phyloP scores from a whole-genome alignment of 1,140 invertebrate species.

The Telenomus remus region DNA sequence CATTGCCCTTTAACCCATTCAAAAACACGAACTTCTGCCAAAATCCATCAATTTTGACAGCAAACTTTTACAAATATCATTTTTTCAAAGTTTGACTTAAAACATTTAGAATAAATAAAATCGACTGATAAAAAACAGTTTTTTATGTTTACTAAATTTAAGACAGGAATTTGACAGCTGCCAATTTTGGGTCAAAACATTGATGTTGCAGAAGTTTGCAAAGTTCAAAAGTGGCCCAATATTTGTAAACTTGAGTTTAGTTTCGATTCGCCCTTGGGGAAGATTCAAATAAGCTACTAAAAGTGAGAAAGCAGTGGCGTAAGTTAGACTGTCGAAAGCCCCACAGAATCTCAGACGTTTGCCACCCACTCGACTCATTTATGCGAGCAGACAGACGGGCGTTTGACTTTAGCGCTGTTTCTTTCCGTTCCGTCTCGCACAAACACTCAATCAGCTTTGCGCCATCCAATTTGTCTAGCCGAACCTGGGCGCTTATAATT shows the following conservation, averaged over 20 bases:
- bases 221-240: conserved; percentile 42
- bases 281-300: conserved; percentile 48
- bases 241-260: conserved; percentile 34
- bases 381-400: conserved; percentile 13
- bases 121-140: no score
- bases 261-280: conserved; percentile 28
- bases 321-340: conserved; percentile 48
- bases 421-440: conserved; percentile 19
- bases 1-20: no score
- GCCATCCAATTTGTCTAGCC: conserved; percentile 21
- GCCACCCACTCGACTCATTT: conserved; percentile 14
- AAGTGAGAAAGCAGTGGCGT: conserved; percentile 50
- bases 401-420: conserved; percentile 25
- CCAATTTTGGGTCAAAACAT: no score
- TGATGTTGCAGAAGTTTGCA: no score
- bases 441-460: conserved; percentile 30
- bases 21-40: no score
- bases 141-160: no score
- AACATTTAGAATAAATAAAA: no score
- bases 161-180: no score
- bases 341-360: conserved; percentile 29
- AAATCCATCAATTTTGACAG: no score
- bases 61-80: no score
- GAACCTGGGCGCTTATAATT: conserved; percentile 8
- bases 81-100: no score